Evolutionary conservation across 1,140 invertebrate species (phyloP).

Genomic region (Ceratitis capitata): DNA sequence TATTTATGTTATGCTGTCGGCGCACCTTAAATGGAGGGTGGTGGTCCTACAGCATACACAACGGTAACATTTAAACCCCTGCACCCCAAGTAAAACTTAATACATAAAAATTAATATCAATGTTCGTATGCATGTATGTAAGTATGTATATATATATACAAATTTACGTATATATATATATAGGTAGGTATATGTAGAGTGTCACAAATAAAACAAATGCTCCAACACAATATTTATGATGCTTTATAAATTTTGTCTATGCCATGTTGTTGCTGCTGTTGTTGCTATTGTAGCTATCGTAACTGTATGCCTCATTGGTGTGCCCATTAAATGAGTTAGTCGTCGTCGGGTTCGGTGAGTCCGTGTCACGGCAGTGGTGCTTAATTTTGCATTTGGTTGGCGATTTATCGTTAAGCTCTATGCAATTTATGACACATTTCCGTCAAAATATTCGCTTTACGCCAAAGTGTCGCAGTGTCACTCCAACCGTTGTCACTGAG

Average conservation of each 20-base stretch:
- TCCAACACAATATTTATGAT: slow-evolving; percentile 43
- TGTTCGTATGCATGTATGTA: too few species aligned
- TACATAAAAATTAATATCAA: too few species aligned
- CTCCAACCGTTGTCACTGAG: neutral
- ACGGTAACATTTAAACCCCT: neutral
- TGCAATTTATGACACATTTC: slow-evolving; percentile 63
- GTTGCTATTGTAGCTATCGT: neutral
- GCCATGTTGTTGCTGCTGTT: slow-evolving; percentile 39
- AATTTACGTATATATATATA: too few species aligned
- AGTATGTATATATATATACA: too few species aligned
- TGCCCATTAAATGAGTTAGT: slow-evolving; percentile 34
- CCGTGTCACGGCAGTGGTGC: slow-evolving; percentile 24
- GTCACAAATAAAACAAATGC: slow-evolving; percentile 41
- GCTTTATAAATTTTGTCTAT: slow-evolving; percentile 44
- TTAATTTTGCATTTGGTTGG: slow-evolving; percentile 37
- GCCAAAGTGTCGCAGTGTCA: slow-evolving; percentile 39
- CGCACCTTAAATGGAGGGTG: slow-evolving; percentile 19
- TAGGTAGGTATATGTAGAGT: neutral
- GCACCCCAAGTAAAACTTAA: too few species aligned
- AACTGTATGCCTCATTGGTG: neutral
- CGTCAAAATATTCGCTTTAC: slow-evolving; percentile 59
- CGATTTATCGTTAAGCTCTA: slow-evolving; percentile 53
- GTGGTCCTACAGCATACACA: neutral
- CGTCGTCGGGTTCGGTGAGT: neutral
- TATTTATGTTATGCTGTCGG: slow-evolving; percentile 1